Conservation (phyloP, 2,888 invertebrate species). For the Dicycla oo region DNA sequence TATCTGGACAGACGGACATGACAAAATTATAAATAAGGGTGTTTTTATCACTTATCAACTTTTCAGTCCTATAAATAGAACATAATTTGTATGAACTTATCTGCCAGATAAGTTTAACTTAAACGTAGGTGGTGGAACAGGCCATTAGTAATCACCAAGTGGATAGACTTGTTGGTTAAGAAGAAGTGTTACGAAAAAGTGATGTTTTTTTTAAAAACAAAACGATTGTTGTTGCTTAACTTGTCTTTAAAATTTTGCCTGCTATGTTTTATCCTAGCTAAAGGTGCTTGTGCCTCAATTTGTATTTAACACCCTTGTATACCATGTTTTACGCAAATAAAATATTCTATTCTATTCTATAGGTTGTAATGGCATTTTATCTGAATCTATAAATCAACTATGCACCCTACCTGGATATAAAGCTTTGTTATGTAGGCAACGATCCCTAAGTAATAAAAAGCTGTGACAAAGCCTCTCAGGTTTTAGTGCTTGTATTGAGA, state of each 20-base stretch:
- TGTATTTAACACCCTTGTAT: too few relatives aligned
- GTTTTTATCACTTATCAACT: background rate
- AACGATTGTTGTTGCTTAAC: too few relatives aligned
- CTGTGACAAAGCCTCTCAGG: slow-evolving; percentile 2
- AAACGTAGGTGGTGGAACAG: too few relatives aligned
- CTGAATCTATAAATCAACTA: background rate
- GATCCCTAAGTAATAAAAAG: slow-evolving; percentile 8
- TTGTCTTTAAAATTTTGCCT: too few relatives aligned
- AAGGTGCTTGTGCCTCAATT: too few relatives aligned
- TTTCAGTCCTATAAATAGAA: background rate
- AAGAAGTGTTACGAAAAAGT: too few relatives aligned
- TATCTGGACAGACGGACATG: background rate
- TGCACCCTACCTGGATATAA: background rate
- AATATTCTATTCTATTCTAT: too few relatives aligned
- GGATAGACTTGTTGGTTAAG: background rate
- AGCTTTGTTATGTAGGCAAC: background rate
- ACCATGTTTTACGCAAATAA: too few relatives aligned
- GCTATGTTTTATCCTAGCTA: too few relatives aligned
- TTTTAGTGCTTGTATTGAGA: slow-evolving; percentile 39
- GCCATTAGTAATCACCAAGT: background rate
- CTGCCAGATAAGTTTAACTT: background rate
- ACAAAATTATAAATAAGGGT: background rate
- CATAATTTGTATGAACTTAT: background rate
- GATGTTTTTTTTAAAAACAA: too few relatives aligned
- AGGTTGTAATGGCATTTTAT: background rate